Evolutionary conservation across 2,888 invertebrate genomes (phyloP).

Genomic region (Melanostoma mellinum): DNA sequence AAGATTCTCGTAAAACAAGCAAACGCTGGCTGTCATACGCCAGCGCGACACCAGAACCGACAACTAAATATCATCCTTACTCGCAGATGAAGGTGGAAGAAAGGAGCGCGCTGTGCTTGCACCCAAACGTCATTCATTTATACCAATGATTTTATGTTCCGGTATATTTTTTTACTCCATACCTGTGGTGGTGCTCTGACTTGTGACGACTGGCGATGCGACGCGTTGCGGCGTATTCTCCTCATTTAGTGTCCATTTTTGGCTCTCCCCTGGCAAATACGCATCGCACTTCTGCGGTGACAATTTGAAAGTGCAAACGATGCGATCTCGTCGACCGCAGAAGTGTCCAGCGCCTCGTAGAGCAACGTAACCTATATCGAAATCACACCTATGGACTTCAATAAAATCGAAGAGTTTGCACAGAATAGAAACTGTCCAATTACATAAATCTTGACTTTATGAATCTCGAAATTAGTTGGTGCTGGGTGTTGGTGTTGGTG

Average conservation of each 20-base stretch:
- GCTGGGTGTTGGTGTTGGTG: neutral
- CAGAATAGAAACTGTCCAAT: conserved; percentile 73
- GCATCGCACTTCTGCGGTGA: conserved; percentile 19
- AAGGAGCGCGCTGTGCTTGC: neutral
- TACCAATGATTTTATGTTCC: conserved; percentile 67
- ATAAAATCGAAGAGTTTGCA: conserved; percentile 70
- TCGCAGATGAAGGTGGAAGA: conserved; percentile 2
- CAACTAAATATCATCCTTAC: conserved; percentile 47
- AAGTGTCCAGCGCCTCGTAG: conserved; percentile 64
- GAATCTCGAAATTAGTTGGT: conserved; percentile 24
- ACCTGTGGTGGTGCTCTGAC: neutral
- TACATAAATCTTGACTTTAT: conserved; percentile 70
- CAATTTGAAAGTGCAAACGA: conserved; percentile 59
- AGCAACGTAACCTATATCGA: conserved; percentile 70
- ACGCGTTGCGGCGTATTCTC: conserved; percentile 7
- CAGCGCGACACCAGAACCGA: conserved; percentile 53
- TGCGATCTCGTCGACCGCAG: conserved; percentile 40
- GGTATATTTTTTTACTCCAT: conserved; percentile 36
- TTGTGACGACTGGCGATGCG: too few species aligned
- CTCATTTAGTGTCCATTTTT: conserved; percentile 56
- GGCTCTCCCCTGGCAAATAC: conserved; percentile 43
- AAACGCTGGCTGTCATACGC: conserved; percentile 50
- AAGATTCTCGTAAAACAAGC: conserved; percentile 72
- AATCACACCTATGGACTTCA: conserved; percentile 65
- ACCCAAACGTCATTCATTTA: conserved; percentile 46